These are phyloP conservation scores for Pseudopipra pipra DNA, from an alignment of 2,113 vertebrate genomes.

Conservation along the genomic window DNA sequence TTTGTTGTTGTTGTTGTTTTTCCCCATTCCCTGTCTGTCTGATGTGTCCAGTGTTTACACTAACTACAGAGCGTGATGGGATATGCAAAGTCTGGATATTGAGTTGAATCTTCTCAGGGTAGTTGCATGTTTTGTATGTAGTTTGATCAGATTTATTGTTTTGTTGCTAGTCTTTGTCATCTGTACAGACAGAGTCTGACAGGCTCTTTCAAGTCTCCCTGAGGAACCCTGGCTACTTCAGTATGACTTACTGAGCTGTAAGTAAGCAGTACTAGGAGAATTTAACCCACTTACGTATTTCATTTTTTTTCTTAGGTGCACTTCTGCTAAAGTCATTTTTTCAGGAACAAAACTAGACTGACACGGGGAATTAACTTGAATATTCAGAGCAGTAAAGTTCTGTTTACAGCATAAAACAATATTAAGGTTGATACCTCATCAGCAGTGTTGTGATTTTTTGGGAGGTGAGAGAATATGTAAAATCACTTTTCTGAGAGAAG, in stretches of 20 bases:
- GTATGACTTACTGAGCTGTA: not conserved
- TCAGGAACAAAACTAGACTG: not conserved
- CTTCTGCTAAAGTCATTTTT: not conserved
- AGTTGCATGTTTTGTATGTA: not conserved
- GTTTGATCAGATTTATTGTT: not conserved
- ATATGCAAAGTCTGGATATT: not conserved
- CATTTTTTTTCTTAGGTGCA: not conserved
- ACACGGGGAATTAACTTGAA: not conserved
- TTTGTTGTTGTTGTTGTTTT: fast-evolving
- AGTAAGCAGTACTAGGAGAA: not conserved
- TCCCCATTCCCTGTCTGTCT: not conserved
- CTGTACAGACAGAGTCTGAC: not conserved
- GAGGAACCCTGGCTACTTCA: not conserved
- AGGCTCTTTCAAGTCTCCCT: not conserved
- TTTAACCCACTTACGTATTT: not conserved
- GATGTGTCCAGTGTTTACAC: not conserved
- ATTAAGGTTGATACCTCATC: not conserved
- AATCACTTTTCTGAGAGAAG: not conserved
- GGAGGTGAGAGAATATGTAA: not conserved
- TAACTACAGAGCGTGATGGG: not conserved
- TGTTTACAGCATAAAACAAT: not conserved
- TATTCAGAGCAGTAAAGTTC: not conserved
- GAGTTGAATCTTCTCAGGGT: not conserved
- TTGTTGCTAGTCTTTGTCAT: not conserved
- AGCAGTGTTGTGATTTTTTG: not conserved